Conservation (phyloP, 2,888 invertebrate species). For the Cabera pusaria region DNA sequence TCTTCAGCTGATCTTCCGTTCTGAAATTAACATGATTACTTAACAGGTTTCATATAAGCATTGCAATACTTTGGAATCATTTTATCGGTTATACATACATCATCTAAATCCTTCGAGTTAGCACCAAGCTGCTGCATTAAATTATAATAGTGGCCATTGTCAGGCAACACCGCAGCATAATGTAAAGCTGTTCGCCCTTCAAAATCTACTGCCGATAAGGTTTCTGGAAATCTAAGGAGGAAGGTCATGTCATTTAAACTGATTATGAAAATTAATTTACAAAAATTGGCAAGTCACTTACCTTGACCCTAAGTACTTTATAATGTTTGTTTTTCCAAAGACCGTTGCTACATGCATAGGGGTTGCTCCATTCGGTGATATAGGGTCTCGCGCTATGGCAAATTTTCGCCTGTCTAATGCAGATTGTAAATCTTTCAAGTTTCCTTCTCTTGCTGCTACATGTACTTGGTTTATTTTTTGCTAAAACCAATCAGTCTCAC, state of each 20-base stretch:
- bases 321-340: constrained; percentile 91
- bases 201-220: constrained; percentile 89
- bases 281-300: constrained; percentile 26
- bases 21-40: constrained; percentile 63
- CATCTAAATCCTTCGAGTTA: constrained; percentile 91
- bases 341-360: constrained; percentile 94
- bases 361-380: constrained; percentile 92
- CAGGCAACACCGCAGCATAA: constrained; percentile 92
- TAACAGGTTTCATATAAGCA: too few species aligned
- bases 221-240: constrained; percentile 94
- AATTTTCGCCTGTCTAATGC: constrained; percentile 95
- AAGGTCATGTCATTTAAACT: too few species aligned
- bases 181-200: constrained; percentile 94
- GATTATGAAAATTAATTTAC: too few species aligned
- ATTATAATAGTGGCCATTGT: constrained; percentile 95
- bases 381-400: constrained; percentile 93
- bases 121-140: constrained; percentile 93
- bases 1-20: constrained; percentile 91
- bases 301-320: constrained; percentile 85
- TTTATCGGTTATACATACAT: constrained; percentile 83
- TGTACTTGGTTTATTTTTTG: constrained; percentile 95
- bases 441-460: constrained; percentile 92
- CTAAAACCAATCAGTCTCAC: constrained; percentile 64
- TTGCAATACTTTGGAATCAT: neutral
- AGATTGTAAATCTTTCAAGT: constrained; percentile 91